A percentile compares a stretch with the other conserved stretches of the same genome.
These are phyloP conservation scores for Euplexia lucipara DNA, from an alignment of 2,888 invertebrate species.

Conservation along the genomic window DNA sequence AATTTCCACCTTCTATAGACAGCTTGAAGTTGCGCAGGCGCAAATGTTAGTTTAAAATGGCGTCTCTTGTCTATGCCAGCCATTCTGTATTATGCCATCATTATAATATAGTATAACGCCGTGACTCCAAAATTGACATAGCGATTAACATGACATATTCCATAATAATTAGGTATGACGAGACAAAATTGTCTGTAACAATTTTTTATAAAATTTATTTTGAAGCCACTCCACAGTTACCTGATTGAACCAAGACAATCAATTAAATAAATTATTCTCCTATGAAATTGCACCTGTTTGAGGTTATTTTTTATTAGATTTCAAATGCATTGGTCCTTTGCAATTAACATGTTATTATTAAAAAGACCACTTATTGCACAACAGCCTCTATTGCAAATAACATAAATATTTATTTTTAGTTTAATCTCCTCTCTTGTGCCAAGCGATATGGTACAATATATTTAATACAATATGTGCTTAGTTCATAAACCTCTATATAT, in stretches of 20 bases:
- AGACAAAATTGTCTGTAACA: constrained; percentile 5
- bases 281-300: constrained; percentile 40
- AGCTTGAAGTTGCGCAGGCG: too few species aligned
- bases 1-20: too few species aligned
- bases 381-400: constrained; percentile 57
- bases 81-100: too few species aligned
- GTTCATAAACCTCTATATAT: constrained; percentile 61
- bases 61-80: too few species aligned
- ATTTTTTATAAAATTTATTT: constrained; percentile 8
- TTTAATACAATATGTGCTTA: constrained; percentile 59
- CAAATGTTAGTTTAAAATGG: too few species aligned
- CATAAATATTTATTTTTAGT: constrained; percentile 39
- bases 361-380: constrained; percentile 54
- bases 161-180: constrained; percentile 25
- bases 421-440: constrained; percentile 38
- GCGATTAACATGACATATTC: constrained; percentile 21
- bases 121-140: constrained; percentile 52
- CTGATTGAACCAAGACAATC: constrained; percentile 26
- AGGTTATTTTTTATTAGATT: constrained; percentile 45
- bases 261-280: constrained; percentile 41
- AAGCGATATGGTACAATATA: constrained; percentile 63
- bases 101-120: background rate
- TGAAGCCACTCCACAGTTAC: constrained; percentile 44
- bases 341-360: constrained; percentile 53
- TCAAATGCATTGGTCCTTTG: constrained; percentile 62